Evolutionary conservation across 2,797 vertebrate species (phyloP).

Genomic region (Setipinna tenuifilis): DNA sequence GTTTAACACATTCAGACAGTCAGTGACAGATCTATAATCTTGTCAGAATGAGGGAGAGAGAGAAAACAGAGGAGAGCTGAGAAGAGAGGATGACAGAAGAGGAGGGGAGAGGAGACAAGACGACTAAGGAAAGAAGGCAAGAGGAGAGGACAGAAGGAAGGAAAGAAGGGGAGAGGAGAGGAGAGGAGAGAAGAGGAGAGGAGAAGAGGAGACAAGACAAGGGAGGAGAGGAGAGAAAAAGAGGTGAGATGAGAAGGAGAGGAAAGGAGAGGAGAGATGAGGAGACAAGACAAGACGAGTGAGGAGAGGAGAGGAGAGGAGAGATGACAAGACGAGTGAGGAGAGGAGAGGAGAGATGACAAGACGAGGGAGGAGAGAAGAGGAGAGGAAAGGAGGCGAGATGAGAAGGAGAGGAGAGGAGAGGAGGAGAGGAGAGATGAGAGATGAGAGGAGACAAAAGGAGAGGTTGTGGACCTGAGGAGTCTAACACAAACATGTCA

Average conservation of each 20-base stretch:
- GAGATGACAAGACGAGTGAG: too few relatives aligned
- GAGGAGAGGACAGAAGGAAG: not conserved
- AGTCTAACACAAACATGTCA: slow-evolving; percentile 45
- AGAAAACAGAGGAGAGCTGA: slow-evolving; percentile 36
- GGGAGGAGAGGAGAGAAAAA: slow-evolving; percentile 60
- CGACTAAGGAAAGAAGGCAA: not conserved
- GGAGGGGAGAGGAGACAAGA: not conserved
- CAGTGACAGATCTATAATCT: slow-evolving; percentile 69
- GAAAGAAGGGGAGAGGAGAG: slow-evolving; percentile 34
- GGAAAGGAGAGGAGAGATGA: not conserved
- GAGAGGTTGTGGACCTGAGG: not conserved
- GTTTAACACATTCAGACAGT: slow-evolving; percentile 54
- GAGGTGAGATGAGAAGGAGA: slow-evolving; percentile 15
- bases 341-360: not conserved
- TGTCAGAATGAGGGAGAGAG: slow-evolving; percentile 48
- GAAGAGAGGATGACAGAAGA: slow-evolving; percentile 37
- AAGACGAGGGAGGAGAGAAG: not conserved
- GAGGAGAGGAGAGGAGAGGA: too few relatives aligned
- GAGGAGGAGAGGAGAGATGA: not conserved
- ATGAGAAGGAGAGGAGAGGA: not conserved
- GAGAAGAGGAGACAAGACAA: slow-evolving; percentile 17
- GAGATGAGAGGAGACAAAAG: not conserved
- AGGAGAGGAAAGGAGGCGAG: not conserved
- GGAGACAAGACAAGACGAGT: not conserved
- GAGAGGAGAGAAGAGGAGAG: slow-evolving; percentile 21